Evolutionary conservation across 2,113 vertebrate genomes (phyloP).

Genomic region (Phyllostomus hastatus): DNA sequence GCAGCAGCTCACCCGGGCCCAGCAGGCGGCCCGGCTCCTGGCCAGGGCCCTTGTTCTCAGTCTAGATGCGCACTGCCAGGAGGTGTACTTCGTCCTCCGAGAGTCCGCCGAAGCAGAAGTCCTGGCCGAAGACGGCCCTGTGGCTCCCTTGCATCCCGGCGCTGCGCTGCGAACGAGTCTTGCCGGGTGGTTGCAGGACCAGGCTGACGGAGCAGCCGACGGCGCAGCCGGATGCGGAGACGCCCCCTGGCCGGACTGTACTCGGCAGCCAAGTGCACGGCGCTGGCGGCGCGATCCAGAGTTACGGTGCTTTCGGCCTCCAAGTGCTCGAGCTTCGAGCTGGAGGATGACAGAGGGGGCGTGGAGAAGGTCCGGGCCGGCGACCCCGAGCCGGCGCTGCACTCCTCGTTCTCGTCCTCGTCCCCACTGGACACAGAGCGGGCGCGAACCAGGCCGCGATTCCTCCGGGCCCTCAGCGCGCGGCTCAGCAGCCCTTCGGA

Average conservation of each 20-base stretch:
- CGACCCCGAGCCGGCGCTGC: not conserved
- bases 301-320: conserved; percentile 85
- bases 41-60: conserved; percentile 86
- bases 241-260: conserved; percentile 85
- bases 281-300: conserved; percentile 83
- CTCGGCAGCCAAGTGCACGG: conserved; percentile 86
- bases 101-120: conserved; percentile 89
- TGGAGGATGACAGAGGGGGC: conserved; percentile 74
- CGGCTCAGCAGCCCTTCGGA: conserved; percentile 35
- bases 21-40: conserved; percentile 85
- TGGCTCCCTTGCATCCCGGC: conserved; percentile 84
- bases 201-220: conserved; percentile 89
- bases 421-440: not conserved
- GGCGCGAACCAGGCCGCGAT: not conserved
- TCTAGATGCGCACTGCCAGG: conserved; percentile 87
- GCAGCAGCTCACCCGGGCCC: conserved; percentile 61
- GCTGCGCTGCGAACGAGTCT: conserved; percentile 85
- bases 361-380: not conserved
- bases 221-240: conserved; percentile 86
- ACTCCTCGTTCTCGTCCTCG: conserved; percentile 64
- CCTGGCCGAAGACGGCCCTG: conserved; percentile 87
- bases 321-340: conserved; percentile 71
- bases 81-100: conserved; percentile 83
- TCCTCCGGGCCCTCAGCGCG: not conserved
- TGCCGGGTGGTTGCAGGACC: conserved; percentile 79